A percentile compares a stretch with the other conserved stretches of the same genome.
These are phyloP conservation scores for Cryptus viduatorius DNA, from an alignment of 2,888 invertebrate species.

Conservation along the genomic window DNA sequence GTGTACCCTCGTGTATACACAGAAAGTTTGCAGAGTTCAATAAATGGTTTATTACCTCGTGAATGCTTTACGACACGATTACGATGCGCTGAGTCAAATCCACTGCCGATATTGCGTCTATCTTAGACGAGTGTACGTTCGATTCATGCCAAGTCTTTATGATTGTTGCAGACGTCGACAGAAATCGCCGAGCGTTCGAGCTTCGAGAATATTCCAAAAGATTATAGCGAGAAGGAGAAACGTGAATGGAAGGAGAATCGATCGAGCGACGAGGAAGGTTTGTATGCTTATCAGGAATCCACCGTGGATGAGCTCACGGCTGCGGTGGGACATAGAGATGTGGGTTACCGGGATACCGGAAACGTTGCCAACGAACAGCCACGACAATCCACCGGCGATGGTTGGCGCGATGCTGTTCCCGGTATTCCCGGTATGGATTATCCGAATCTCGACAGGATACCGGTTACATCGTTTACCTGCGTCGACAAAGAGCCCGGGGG, in stretches of 20 bases:
- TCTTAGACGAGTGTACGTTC: background rate
- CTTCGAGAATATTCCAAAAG: slow-evolving; percentile 12
- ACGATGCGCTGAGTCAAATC: slow-evolving; percentile 6
- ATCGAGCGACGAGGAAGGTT: slow-evolving; percentile 10
- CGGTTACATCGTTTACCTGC: slow-evolving; percentile 85
- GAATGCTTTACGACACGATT: slow-evolving; percentile 30
- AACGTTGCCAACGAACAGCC: slow-evolving; percentile 56
- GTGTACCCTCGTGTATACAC: background rate
- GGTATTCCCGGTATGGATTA: slow-evolving; percentile 85
- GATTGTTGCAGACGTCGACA: slow-evolving; percentile 39
- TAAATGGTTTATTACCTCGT: slow-evolving; percentile 33
- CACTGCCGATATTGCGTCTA: slow-evolving; percentile 11
- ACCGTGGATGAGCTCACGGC: slow-evolving; percentile 39
- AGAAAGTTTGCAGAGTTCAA: background rate
- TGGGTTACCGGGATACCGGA: slow-evolving; percentile 55
- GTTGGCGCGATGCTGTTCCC: slow-evolving; percentile 82
- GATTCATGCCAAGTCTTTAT: background rate
- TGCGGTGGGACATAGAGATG: slow-evolving; percentile 51
- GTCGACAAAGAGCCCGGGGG: slow-evolving; percentile 84
- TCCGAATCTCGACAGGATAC: slow-evolving; percentile 84
- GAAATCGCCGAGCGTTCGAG: slow-evolving; percentile 16
- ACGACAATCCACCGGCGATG: slow-evolving; percentile 67
- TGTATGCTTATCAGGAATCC: slow-evolving; percentile 43
- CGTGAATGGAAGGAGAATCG: slow-evolving; percentile 4
- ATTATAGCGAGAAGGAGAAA: slow-evolving; percentile 23